phyloP scores from a whole-genome alignment of 2,888 invertebrate genomes.

The Scelioninae gen. 2 region DNA sequence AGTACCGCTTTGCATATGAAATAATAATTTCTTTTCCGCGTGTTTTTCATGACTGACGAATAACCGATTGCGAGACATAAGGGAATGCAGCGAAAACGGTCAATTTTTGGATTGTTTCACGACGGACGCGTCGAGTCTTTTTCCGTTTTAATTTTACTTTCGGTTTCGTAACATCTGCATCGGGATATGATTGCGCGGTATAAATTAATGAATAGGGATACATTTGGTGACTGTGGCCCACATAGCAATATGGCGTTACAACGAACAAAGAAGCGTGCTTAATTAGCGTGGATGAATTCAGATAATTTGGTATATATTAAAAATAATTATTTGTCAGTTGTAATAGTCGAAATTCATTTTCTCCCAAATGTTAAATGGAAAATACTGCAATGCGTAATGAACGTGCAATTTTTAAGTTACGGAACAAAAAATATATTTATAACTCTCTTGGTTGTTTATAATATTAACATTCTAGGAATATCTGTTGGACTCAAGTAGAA shows the following conservation, averaged over 20 bases:
- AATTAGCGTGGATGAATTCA: no score
- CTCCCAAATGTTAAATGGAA: no score
- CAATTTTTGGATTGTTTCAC: background rate
- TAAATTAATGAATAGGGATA: slow-evolving; percentile 23
- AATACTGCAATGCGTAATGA: no score
- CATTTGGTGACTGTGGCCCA: slow-evolving; percentile 17
- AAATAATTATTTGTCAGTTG: no score
- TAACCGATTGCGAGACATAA: slow-evolving; percentile 23
- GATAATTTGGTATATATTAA: no score
- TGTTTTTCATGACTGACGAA: slow-evolving; percentile 32
- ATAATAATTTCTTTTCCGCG: slow-evolving; percentile 41
- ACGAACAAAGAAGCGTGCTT: no score
- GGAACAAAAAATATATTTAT: no score
- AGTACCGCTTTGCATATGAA: slow-evolving; percentile 50
- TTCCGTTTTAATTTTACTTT: slow-evolving; percentile 16
- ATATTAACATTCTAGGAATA: no score
- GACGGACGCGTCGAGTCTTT: background rate
- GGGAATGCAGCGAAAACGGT: background rate
- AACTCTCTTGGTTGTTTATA: no score
- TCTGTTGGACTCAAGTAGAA: no score
- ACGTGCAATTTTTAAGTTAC: no score
- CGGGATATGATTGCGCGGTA: slow-evolving; percentile 20
- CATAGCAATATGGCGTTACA: slow-evolving; percentile 12
- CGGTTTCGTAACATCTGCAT: slow-evolving; percentile 42
- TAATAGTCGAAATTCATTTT: no score